A percentile compares a stretch with the other conserved stretches of the same genome.
These are phyloP conservation scores for Cheiracanthium punctorium DNA, from an alignment of 2,888 invertebrate species.

Conservation along the genomic window DNA sequence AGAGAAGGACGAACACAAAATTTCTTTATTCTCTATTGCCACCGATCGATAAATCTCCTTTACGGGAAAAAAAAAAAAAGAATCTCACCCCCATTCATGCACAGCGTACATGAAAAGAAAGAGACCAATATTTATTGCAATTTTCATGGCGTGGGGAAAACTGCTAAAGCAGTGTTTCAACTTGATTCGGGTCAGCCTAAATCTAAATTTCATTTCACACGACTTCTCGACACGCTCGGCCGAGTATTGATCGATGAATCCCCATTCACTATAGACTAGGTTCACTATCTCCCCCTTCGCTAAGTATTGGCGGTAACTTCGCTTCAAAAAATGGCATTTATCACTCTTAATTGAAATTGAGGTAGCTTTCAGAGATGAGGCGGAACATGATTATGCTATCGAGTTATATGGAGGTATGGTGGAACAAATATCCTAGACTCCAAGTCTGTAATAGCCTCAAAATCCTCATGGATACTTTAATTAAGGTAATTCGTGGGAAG, in stretches of 20 bases:
- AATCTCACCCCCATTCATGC: conserved; percentile 4
- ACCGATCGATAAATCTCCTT: conserved; percentile 8
- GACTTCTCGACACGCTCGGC: conserved; percentile 16
- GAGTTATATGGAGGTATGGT: too few relatives aligned
- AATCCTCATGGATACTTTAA: too few relatives aligned
- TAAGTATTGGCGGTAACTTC: too few relatives aligned
- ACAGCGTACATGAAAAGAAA: conserved; percentile 20
- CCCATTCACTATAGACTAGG: not conserved
- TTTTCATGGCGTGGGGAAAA: conserved; percentile 5
- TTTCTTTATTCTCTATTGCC: not conserved
- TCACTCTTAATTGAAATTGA: not conserved
- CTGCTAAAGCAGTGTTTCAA: conserved; percentile 18
- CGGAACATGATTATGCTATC: too few relatives aligned
- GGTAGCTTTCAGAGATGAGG: not conserved
- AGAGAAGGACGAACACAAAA: not conserved
- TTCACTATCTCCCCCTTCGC: not conserved
- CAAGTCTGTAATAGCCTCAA: too few relatives aligned
- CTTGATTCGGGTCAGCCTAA: conserved; percentile 11
- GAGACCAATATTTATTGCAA: conserved; percentile 13
- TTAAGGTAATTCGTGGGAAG: too few relatives aligned
- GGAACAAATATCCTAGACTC: too few relatives aligned
- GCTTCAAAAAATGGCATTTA: conserved; percentile 1
- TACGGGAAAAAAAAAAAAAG: conserved; percentile 1
- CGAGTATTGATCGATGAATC: conserved; percentile 19
- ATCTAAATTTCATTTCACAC: not conserved